Conservation (phyloP, 2,113 vertebrate genomes). For the Condylura cristata region DNA sequence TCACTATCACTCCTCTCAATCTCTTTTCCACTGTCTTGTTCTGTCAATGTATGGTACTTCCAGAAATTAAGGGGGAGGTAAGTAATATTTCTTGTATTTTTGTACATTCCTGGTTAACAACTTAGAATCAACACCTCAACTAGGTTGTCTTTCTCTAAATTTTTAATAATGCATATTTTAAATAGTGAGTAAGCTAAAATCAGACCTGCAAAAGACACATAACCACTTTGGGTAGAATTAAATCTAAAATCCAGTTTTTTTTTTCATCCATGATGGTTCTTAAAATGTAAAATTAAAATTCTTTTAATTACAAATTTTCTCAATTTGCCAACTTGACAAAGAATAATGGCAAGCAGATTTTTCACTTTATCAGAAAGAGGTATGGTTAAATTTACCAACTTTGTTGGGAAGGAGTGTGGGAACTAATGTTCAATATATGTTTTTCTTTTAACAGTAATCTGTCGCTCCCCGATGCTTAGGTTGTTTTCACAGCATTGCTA, state of each 20-base stretch:
- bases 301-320: neutral
- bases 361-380: neutral
- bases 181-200: neutral
- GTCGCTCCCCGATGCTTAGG: neutral
- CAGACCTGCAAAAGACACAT: neutral
- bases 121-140: neutral
- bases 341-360: neutral
- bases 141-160: neutral
- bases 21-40: no score
- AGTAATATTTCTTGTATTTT: neutral
- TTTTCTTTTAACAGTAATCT: neutral
- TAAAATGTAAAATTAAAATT: slow-evolving; percentile 8
- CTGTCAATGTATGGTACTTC: neutral
- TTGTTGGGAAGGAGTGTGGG: neutral
- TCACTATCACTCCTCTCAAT: no score
- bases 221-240: neutral
- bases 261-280: neutral
- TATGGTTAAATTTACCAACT: no score
- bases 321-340: neutral
- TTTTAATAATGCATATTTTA: neutral
- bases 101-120: neutral
- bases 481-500: neutral
- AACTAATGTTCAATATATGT: neutral
- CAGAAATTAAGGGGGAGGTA: neutral
- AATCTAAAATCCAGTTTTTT: neutral